A percentile compares a stretch with the other conserved stretches of the same genome.
Conservation (phyloP, 2,888 invertebrate species). For the Orthosia gracilis region DNA sequence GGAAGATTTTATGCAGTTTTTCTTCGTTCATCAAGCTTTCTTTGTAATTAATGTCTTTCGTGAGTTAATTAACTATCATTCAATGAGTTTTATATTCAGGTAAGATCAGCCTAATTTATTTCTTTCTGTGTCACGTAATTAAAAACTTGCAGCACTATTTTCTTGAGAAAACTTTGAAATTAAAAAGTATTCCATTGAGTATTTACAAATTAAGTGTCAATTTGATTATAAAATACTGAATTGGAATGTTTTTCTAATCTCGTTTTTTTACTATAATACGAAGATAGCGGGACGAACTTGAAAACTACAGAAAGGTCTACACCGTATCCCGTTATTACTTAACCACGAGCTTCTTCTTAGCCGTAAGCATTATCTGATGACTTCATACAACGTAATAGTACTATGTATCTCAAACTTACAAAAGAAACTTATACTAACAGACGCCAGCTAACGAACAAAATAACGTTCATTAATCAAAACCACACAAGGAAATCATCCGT, state of each 20-base stretch:
- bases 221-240: no score
- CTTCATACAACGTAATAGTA: not conserved
- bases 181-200: not conserved
- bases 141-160: not conserved
- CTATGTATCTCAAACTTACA: not conserved
- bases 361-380: constrained; percentile 2
- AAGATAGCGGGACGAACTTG: no score
- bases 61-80: constrained; percentile 9
- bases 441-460: constrained; percentile 25
- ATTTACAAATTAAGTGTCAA: no score
- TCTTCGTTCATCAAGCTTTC: constrained; percentile 11
- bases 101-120: not conserved
- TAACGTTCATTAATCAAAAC: constrained; percentile 43
- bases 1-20: constrained; percentile 22
- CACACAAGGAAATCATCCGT: constrained; percentile 51
- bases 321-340: no score
- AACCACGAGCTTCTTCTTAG: no score
- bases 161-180: not conserved
- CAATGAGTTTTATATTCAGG: constrained; percentile 8
- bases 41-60: constrained; percentile 21
- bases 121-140: constrained; percentile 4
- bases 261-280: no score
- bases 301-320: no score
- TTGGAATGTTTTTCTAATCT: no score
- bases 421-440: constrained; percentile 14